Base-by-base conservation (phyloP, 2,797 vertebrate genomes). In the Crypturellus tataupa region DNA sequence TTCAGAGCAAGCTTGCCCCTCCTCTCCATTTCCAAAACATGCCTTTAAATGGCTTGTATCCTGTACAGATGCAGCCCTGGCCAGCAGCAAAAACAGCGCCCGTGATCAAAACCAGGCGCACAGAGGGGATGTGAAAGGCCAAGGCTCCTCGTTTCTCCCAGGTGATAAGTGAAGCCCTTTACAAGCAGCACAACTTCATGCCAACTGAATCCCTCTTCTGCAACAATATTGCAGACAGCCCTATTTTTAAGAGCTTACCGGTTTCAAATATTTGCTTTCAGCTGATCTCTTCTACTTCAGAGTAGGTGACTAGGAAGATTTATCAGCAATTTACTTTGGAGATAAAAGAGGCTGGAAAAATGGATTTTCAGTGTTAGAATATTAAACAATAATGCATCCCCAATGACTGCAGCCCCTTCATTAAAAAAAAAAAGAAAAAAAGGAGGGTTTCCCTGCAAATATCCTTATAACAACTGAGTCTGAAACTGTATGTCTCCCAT, bases 401-500 rank as follows among this genome's bases (percentile, higher is more conserved):
- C 39, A 56, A 39, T 1, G 1, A 81, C 46, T 16, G 4, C 0
- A 46, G 10, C 6, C 20, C 46, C 65, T 83, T 80, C 39, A n/a
- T 39, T 37, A 21, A 70, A 70, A 55, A 79, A 62, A 37, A 49
- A 79, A 62, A 37, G 18, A 7, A 44, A 44, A 44, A 44, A 18
- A 7, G 42, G 53, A 85, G 33, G 23, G 24, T 23, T 40, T 85
- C 64, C 65, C 88, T 87, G 53, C 40, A 56, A 83, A 85, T 76
- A 69, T 56, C 62, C 76, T 65, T 47, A 15, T 42, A 69, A 82
- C 55, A 89, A 72, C 15, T 87, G 86, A 44, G 25, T 56, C 68
- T 82, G 58, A 91, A 86, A 79, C 87, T 89, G 80, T 95, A 87
- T 72, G 63, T 19, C 49, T 92, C 72, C 85, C 80, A 77, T 33